Conservation (phyloP, 1,140 invertebrate species). For the Belonocnema kinseyi region DNA sequence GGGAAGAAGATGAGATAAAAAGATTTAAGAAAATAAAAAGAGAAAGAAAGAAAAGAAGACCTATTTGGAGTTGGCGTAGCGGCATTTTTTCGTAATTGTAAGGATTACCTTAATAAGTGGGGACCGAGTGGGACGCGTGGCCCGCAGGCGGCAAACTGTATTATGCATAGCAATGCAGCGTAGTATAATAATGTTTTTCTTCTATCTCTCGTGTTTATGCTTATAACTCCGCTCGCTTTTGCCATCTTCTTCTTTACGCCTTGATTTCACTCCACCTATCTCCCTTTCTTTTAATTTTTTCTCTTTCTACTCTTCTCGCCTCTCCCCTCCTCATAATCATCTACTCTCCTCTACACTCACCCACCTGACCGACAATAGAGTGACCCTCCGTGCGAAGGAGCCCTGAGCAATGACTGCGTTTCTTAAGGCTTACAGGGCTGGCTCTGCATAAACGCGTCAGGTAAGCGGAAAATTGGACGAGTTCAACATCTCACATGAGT, state of each 20-base stretch:
- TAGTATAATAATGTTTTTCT: slow-evolving; percentile 39
- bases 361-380: neutral
- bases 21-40: neutral
- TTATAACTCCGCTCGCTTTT: neutral
- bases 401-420: too few relatives aligned
- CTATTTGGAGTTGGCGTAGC: slow-evolving; percentile 39
- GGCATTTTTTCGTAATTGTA: slow-evolving; percentile 55
- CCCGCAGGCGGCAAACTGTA: slow-evolving; percentile 50
- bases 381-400: too few relatives aligned
- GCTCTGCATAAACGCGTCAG: neutral
- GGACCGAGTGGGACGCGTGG: slow-evolving; percentile 48
- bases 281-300: slow-evolving; percentile 22
- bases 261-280: slow-evolving; percentile 32
- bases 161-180: slow-evolving; percentile 47
- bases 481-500: too few relatives aligned
- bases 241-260: neutral
- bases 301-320: slow-evolving; percentile 20
- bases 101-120: slow-evolving; percentile 52
- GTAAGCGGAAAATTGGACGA: too few relatives aligned
- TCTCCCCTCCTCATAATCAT: slow-evolving; percentile 5
- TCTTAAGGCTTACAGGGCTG: neutral
- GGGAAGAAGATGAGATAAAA: too few relatives aligned
- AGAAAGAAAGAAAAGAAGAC: neutral
- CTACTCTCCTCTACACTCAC: neutral
- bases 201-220: slow-evolving; percentile 25